Evolutionary conservation across 2,888 invertebrate species (phyloP).

Genomic region (Tanypteryx hageni): DNA sequence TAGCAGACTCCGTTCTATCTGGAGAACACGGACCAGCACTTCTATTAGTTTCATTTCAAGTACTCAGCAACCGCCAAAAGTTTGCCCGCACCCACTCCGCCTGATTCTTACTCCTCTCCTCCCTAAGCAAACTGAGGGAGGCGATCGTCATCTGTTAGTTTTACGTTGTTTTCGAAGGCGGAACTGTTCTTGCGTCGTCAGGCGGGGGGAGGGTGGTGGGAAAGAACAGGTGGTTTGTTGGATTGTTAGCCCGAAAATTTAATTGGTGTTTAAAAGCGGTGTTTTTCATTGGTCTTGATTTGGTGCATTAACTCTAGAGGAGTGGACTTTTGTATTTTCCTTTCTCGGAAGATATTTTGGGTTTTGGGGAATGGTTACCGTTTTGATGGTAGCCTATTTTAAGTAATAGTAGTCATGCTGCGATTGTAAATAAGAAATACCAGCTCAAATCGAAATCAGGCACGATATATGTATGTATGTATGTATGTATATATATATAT

Average conservation of each 20-base stretch:
- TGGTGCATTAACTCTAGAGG: neutral
- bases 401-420: no score
- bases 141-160: neutral
- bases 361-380: no score
- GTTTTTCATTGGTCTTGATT: neutral
- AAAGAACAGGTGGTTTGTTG: neutral
- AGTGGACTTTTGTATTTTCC: neutral
- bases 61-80: neutral
- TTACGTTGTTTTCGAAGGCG: neutral
- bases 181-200: neutral
- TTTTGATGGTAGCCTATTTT: no score
- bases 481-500: no score
- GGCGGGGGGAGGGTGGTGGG: neutral
- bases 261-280: conserved; percentile 14
- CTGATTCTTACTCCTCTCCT: neutral
- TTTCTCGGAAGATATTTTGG: neutral
- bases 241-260: conserved; percentile 2
- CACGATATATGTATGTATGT: no score
- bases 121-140: neutral
- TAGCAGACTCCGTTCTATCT: neutral
- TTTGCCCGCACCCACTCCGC: neutral
- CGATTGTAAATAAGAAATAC: no score
- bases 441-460: no score
- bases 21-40: neutral
- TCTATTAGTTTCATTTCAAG: neutral